Evolutionary conservation across 2,888 invertebrate genomes (phyloP).

Genomic region (Orthosia incerta): DNA sequence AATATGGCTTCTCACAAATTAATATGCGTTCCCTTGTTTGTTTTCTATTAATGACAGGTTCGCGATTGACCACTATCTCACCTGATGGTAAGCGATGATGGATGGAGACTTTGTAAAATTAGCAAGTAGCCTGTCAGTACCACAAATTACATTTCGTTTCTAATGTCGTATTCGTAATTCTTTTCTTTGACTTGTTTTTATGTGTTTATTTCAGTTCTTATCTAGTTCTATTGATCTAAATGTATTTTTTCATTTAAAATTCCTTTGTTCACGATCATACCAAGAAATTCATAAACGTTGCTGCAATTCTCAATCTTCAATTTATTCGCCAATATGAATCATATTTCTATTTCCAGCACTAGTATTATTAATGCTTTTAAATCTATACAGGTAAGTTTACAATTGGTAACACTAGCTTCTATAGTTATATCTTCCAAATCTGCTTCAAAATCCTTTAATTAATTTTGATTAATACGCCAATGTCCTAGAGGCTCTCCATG

Average conservation of each 20-base stretch:
- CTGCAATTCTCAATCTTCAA: not conserved
- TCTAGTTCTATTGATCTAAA: not conserved
- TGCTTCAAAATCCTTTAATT: not conserved
- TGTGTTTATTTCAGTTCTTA: slow-evolving; percentile 24
- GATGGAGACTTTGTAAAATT: not conserved
- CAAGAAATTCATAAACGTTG: slow-evolving; percentile 34
- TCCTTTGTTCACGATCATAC: slow-evolving; percentile 39
- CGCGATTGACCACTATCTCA: no score
- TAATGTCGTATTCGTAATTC: not conserved
- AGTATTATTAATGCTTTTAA: slow-evolving; percentile 8
- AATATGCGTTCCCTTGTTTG: no score
- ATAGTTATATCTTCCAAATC: not conserved
- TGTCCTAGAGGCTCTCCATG: not conserved
- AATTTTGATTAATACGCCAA: not conserved
- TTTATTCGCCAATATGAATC: slow-evolving; percentile 30
- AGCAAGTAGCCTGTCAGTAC: not conserved
- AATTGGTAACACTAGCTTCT: not conserved
- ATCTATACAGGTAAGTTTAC: not conserved
- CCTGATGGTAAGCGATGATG: no score
- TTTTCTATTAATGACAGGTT: no score
- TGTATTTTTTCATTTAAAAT: slow-evolving; percentile 8
- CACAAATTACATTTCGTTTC: not conserved
- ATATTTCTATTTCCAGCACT: slow-evolving; percentile 12
- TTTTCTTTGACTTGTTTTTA: not conserved
- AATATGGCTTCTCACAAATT: not conserved